These are phyloP conservation scores for Stercorarius parasiticus DNA, from an alignment of 2,113 vertebrate species.

Conservation along the genomic window DNA sequence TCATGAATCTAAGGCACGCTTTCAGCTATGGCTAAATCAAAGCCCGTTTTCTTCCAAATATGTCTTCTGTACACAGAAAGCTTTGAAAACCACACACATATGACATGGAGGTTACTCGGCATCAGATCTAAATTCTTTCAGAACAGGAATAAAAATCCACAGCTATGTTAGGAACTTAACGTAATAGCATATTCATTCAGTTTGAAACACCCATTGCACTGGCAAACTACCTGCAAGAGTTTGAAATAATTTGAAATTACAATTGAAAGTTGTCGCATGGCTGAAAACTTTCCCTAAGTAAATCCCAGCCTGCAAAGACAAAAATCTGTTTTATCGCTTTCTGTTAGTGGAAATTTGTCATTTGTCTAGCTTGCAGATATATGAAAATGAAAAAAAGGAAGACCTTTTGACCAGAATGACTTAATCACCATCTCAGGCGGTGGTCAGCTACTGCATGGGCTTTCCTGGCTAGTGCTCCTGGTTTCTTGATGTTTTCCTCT, in stretches of 20 bases:
- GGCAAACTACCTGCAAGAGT: not conserved
- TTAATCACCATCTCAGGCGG: not conserved
- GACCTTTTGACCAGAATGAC: not conserved
- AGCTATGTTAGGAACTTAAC: not conserved
- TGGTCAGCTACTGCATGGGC: not conserved
- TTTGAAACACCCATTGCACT: not conserved
- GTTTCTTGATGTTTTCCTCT: not conserved
- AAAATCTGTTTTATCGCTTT: not conserved
- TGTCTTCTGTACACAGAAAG: not conserved
- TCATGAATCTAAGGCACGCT: not conserved
- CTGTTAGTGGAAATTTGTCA: not conserved
- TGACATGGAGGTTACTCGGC: not conserved
- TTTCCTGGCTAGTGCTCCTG: not conserved
- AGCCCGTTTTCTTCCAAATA: not conserved
- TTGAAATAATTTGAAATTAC: not conserved
- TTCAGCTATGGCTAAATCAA: not conserved
- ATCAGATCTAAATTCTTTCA: not conserved
- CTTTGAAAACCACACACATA: not conserved
- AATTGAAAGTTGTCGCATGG: not conserved
- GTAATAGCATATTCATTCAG: not conserved
- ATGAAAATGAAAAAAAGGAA: not conserved
- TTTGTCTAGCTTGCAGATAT: not conserved
- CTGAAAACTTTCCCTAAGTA: not conserved
- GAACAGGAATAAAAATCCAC: not conserved
- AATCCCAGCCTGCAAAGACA: not conserved